These are phyloP conservation scores for Callaeas wilsoni DNA, from an alignment of 2,113 vertebrate genomes.

Conservation along the genomic window DNA sequence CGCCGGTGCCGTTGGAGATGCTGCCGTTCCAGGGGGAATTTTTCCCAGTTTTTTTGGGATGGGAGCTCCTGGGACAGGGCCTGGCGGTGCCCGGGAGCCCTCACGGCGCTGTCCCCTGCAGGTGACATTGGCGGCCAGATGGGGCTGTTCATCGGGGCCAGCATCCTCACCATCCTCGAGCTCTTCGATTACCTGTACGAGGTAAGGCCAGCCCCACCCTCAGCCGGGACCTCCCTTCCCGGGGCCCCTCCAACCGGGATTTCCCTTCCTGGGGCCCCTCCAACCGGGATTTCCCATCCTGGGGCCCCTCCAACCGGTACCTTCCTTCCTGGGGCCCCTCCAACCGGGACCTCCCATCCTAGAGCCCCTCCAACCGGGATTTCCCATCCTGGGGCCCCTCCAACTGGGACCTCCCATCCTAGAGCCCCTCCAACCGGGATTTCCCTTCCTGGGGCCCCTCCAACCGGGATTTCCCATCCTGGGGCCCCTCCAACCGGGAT, in stretches of 20 bases:
- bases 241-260: neutral
- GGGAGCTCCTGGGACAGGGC: neutral
- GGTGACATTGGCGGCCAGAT: slow-evolving; percentile 99
- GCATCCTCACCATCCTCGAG: slow-evolving; percentile 97
- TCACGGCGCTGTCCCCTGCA: neutral
- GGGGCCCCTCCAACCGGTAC: neutral
- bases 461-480: neutral
- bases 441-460: neutral
- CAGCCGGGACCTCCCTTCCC: no score
- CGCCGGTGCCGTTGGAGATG: accelerated
- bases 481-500: neutral
- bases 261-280: neutral
- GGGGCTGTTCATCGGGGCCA: slow-evolving; percentile 97
- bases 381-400: neutral
- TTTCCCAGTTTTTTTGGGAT: neutral
- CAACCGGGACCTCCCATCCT: neutral
- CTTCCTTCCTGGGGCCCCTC: no score
- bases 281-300: neutral
- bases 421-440: accelerated
- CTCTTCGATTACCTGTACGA: slow-evolving; percentile 98
- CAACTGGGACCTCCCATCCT: neutral
- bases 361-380: accelerated
- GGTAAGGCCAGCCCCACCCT: slow-evolving; percentile 69
- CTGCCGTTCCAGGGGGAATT: neutral
- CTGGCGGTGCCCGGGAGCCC: neutral